phyloP scores from a whole-genome alignment of 1,140 invertebrate species.

The Cydia splendana region DNA sequence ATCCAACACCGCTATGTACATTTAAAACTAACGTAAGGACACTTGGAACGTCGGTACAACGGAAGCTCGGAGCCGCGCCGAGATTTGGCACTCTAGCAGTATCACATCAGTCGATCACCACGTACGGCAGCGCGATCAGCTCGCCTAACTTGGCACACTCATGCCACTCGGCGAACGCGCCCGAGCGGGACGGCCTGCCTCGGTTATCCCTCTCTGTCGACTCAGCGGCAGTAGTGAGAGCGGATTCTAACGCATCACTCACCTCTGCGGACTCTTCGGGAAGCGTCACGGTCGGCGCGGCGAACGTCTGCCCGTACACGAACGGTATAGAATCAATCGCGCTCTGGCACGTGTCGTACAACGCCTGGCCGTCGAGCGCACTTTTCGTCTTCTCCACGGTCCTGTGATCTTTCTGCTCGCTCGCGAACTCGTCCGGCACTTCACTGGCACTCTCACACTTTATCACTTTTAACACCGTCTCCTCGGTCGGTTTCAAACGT shows the following conservation, averaged over 20 bases:
- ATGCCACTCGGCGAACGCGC: slow-evolving; percentile 89
- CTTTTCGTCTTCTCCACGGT: slow-evolving; percentile 70
- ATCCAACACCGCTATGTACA: slow-evolving; percentile 43
- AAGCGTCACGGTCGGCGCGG: slow-evolving; percentile 54
- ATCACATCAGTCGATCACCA: slow-evolving; percentile 89
- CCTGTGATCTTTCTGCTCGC: slow-evolving; percentile 53
- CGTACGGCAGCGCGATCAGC: slow-evolving; percentile 92
- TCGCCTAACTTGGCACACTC: slow-evolving; percentile 85
- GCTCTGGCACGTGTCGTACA: slow-evolving; percentile 40
- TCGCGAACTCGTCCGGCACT: slow-evolving; percentile 42
- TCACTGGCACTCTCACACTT: slow-evolving; percentile 3
- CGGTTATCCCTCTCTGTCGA: slow-evolving; percentile 48
- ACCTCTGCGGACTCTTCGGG: slow-evolving; percentile 37
- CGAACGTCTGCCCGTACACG: slow-evolving; percentile 43
- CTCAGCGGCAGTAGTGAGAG: slow-evolving; percentile 37
- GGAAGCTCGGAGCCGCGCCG: slow-evolving; percentile 32
- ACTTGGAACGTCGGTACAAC: slow-evolving; percentile 54
- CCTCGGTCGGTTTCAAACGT: slow-evolving; percentile 27
- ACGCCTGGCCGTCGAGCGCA: slow-evolving; percentile 40
- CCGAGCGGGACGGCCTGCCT: slow-evolving; percentile 54
- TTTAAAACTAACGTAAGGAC: slow-evolving; percentile 69
- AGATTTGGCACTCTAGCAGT: slow-evolving; percentile 44
- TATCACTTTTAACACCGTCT: not conserved
- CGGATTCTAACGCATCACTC: slow-evolving; percentile 36
- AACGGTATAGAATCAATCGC: slow-evolving; percentile 38